Evolutionary conservation across 2,797 vertebrate species (phyloP), one percentile per base, ranked within the genome.

Genomic region (Enteromius thamalakanensis): DNA sequence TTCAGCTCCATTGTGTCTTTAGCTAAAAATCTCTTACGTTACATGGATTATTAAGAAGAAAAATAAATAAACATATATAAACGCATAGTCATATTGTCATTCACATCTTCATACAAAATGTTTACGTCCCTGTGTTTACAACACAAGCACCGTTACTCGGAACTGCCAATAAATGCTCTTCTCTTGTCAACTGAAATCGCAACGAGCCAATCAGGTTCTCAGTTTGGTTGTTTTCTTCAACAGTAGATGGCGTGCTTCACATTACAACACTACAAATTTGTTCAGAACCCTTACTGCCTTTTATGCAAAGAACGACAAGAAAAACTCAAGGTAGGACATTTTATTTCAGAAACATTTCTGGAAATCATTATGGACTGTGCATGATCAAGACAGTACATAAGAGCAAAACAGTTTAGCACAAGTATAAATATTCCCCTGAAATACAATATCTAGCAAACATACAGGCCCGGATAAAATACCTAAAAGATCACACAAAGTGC

Each of bases 1-100:
- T 95, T 96, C 86, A 89, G 85, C 89, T 94, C 94, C 95, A 95
- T 95, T 88, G 76, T 68, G 23, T 45, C 12, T 45, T 70, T 69
- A 58, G 34, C 26, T 17, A 47, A 45, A 76, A 58, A 68, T 32
- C 19, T 17, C 11, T 58, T 10, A 42, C 8, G 8, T 9, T 42
- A 45, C 23, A 58, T 47, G 11, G 37, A 55, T 26, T 82, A 49
- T 45, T 17, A 42, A 34, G 7, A 14, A 45, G 34, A 32, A 55
- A 70, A 70, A 70, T 9, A 3, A n/a, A 42, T 49, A 49, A 77
- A 83, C 23, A 21, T 1, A 64, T 29, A 11, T 21, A 49, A 19
- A 67, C 4, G 14, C 60, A 69, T 68, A 72, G 21, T 23, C 15
- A 40, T 42, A 45, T 40, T 62, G 62, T 42, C 47, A 76, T 67